These are phyloP conservation scores for Arenaria interpres DNA, from an alignment of 2,113 vertebrate species.

Conservation along the genomic window DNA sequence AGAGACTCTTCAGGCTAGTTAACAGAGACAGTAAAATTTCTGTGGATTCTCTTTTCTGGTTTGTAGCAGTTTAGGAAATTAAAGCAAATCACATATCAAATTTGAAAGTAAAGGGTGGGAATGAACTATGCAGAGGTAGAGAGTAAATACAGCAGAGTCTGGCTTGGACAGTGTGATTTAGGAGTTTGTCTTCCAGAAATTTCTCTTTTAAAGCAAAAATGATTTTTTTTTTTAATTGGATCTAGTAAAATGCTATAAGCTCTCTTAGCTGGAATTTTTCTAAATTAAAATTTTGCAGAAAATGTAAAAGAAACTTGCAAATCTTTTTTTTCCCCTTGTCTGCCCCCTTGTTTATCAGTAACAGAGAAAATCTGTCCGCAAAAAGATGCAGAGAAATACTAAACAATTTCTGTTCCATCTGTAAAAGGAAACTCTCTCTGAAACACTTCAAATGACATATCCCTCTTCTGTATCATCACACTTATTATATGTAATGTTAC, in stretches of 20 bases:
- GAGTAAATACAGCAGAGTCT: neutral
- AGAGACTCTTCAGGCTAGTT: slow-evolving; percentile 22
- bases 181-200: neutral
- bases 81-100: neutral
- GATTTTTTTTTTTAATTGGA: neutral
- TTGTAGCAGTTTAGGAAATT: neutral
- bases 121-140: neutral
- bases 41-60: neutral
- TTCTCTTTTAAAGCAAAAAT: neutral
- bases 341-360: neutral
- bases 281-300: neutral
- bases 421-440: neutral
- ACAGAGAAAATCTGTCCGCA: neutral
- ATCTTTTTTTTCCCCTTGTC: neutral
- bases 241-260: neutral
- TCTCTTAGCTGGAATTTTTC: neutral
- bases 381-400: slow-evolving; percentile 9
- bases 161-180: neutral
- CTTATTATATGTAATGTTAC: neutral
- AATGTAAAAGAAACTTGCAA: neutral
- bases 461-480: neutral
- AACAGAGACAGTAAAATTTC: neutral
- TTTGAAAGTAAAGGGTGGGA: neutral
- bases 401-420: neutral
- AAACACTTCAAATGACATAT: neutral